Conservation (phyloP, 1,140 invertebrate species). For the Anastatus disparis region DNA sequence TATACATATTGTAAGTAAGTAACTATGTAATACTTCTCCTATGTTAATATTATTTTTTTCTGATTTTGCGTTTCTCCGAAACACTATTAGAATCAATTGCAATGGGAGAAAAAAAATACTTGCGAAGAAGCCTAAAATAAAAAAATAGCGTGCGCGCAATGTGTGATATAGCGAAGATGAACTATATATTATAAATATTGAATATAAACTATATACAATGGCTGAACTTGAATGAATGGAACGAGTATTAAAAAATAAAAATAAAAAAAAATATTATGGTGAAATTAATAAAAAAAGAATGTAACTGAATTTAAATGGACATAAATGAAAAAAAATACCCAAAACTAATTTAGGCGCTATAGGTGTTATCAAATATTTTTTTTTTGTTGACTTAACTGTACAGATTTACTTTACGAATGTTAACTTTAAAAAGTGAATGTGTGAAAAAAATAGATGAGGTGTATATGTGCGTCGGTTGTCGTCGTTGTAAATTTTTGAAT, state of each 20-base stretch:
- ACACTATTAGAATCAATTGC: background rate
- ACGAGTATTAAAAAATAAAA: slow-evolving; percentile 10
- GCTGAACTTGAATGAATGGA: slow-evolving; percentile 23
- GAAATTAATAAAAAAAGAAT: slow-evolving; percentile 31
- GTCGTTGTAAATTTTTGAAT: slow-evolving; percentile 4
- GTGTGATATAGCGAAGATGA: slow-evolving; percentile 50
- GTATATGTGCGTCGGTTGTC: background rate
- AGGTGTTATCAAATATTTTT: slow-evolving; percentile 47
- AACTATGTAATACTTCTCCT: slow-evolving; percentile 38
- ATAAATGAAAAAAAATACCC: slow-evolving; percentile 17
- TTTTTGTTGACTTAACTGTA: slow-evolving; percentile 52
- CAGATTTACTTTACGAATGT: slow-evolving; percentile 54
- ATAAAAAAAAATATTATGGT: slow-evolving; percentile 4
- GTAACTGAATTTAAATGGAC: slow-evolving; percentile 28
- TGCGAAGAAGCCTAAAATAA: slow-evolving; percentile 33
- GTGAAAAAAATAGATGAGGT: too few species aligned
- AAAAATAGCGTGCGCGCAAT: slow-evolving; percentile 40
- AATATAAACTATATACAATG: slow-evolving; percentile 40
- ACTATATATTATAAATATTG: slow-evolving; percentile 45
- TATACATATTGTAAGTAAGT: slow-evolving; percentile 53
- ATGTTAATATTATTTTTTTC: slow-evolving; percentile 39
- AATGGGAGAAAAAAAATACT: background rate
- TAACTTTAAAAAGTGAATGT: slow-evolving; percentile 44
- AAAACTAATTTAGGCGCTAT: slow-evolving; percentile 38
- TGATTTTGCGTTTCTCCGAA: background rate